Evolutionary conservation across 2,113 vertebrate species (phyloP), one percentile per base, ranked within the genome.

Genomic region (Poecile atricapillus): DNA sequence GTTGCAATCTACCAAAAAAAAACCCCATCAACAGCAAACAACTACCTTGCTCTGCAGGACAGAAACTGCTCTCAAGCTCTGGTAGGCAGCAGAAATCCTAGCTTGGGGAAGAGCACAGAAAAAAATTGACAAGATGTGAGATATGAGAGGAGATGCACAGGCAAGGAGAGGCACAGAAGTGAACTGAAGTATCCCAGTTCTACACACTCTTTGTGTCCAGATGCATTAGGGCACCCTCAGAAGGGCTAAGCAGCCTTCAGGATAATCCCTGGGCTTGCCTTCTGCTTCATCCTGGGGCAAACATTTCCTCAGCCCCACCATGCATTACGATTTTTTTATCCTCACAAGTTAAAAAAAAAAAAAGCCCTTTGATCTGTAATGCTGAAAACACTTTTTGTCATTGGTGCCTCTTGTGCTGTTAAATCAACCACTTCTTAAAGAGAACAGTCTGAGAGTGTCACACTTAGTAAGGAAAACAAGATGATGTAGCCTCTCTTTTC

Each of bases 381-480:
- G 2, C 35, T 77, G 63, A 86, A 90, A 88, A 4, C 1, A 1
- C 8, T 1, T 78, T 50, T 9, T 5, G 63, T 75, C 59, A 60
- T 39, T 13, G 3, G 76, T 78, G 76, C 69, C 88, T 88, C 80
- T 52, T n/a, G 58, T 50, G 41, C 83, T 87, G 37, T 62, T 82
- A 93, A 83, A 92, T 81, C 44, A 89, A 90, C 49, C 76, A 64
- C 69, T 93, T 92, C 88, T 83, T 71, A 76, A 59, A 68, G 37
- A 70, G 68, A 93, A 56, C 59, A 80, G 43, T 55, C 69, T 71
- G 35, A 92, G 64, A 83, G 52, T 39, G 46, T 86, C 58, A 89
- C 64, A 75, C 79, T 83, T 65, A 55, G 53, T 83, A 90, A 90
- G 52, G 55, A 92, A 96, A 96, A 93, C 74, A 92, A 90, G 85